Percentiles rank a stretch among this genome's conserved stretches.
phyloP scores from a whole-genome alignment of 2,797 vertebrate species.

The Mormyrops boulengeri region DNA sequence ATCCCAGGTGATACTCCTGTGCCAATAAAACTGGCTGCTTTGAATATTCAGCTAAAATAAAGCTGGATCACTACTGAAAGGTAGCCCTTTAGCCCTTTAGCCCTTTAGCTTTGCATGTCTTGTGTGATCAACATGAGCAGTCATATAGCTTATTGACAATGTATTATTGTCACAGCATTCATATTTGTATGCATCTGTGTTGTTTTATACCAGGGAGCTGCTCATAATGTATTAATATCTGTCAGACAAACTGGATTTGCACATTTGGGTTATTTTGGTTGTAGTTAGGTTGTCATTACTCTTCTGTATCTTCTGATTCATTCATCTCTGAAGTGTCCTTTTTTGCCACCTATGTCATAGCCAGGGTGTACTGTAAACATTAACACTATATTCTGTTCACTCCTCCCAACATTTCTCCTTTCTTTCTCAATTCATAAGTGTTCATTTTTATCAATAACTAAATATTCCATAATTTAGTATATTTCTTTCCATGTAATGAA shows the following conservation, averaged over 20 bases:
- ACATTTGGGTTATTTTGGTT: not conserved
- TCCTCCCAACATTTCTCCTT: constrained; percentile 7
- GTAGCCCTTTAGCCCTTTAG: not conserved
- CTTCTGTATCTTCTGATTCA: constrained; percentile 29
- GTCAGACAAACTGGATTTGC: not conserved
- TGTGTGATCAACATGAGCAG: not conserved
- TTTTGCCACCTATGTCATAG: constrained; percentile 36
- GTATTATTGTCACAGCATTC: not conserved
- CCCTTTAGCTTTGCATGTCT: not conserved
- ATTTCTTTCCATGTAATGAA: constrained; percentile 27
- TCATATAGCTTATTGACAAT: not conserved
- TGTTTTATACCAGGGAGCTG: not conserved
- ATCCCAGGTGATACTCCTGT: constrained; percentile 27
- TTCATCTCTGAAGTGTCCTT: constrained; percentile 23
- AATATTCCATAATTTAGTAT: constrained; percentile 20
- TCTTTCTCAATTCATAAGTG: constrained; percentile 16
- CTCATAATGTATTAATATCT: not conserved
- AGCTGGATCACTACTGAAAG: not conserved
- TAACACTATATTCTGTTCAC: constrained; percentile 12
- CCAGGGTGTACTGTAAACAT: constrained; percentile 32
- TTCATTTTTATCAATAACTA: constrained; percentile 19
- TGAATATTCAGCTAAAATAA: not conserved
- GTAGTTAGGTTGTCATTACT: not conserved
- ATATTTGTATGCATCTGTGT: not conserved
- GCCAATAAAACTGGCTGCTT: constrained; percentile 18